Evolutionary conservation across 2,888 invertebrate genomes (phyloP), one percentile per base, ranked within the genome.

Genomic region (Arge pagana): DNA sequence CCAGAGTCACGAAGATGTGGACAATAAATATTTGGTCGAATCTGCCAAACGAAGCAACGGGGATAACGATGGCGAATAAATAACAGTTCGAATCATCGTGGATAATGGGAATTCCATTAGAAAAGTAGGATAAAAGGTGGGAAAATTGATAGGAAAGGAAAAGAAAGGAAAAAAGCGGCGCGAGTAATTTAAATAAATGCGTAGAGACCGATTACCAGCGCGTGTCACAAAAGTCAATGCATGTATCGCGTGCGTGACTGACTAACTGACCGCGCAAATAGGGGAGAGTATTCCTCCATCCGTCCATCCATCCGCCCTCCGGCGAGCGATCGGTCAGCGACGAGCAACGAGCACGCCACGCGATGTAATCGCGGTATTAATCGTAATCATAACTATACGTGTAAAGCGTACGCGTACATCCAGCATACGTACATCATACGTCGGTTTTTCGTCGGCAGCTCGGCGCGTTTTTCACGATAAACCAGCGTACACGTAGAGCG

Each of bases 211-310:
- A 60, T 62, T 57, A 57, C 48, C 50, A 42, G 52, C 57, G 55
- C 58, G 60, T 56, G 60, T 51, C 40, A 19, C 42, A 45, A 51
- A 64, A 72, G 70, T 69, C 70, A 71, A 71, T 72, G 72, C 66
- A 60, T 63, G 62, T 58, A 68, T 71, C 64, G 72, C 71, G 69
- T 71, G 72, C 68, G 63, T 64, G 68, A 68, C 63, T 67, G 64
- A 66, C 71, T 72, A 69, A 69, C 67, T 69, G 67, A 67, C 70
- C 69, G 59, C 65, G 61, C 33, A 45, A 33, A 45, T 45, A 11
- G 13, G 21, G 28, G 43, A 35, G 56, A 50, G 55, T 50, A 53
- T 50, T 45, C 39, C 50, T 51, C 28, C 42, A 37, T 30, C 50
- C 41, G 55, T 26, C 51, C 48, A 49, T 35, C 31, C 48, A 24